Evolutionary conservation across 2,888 invertebrate genomes (phyloP), one percentile per base, ranked within the genome.

Genomic region (Caenorhabditis sp.): DNA sequence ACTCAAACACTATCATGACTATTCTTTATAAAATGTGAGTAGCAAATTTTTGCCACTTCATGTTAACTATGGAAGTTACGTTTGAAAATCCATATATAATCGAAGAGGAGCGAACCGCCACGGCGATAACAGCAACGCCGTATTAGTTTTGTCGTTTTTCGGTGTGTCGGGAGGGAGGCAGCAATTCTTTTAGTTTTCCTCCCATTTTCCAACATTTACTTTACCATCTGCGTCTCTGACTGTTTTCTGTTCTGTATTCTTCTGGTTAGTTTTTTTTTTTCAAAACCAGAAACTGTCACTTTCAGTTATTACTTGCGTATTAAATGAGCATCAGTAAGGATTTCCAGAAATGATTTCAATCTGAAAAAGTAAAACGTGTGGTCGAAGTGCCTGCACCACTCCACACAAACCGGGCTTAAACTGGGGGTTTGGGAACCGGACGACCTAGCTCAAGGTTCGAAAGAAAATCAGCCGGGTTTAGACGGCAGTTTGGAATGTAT

Each of bases 191-290:
- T 58, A 26, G 19, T 56, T 54, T 41, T 47, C 56, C 49, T 66
- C 56, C 22, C 54, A 19, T 66, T 66, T 76, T 61, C 76, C 68
- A 69, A 59, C 68, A 76, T 61, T 69, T 49, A 61, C 47, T 69
- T 76, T 38, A 24, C 76, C 26, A 56, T 47, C 76, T 76, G 76
- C 76, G 76, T 76, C 69, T 76, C 59, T 28, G 31, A 56, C 38
- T 16, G 28, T 59, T 69, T 49, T 19, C 61, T 22, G 1, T 26
- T n/a, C 31, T 31, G 31, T 31, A 31, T 31, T 66, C 56, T 24
- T 16, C 3, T 19, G 69, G n/a, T 69, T 12, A 31, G 28, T 14
- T 69, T 35, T 68, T 26, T 35, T 35, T 35, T n/a, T 24, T 44
- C 44, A 26, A 44, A 63, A 26, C 28, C 63, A 44, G 24, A 26